Base-by-base conservation (phyloP, 2,797 vertebrate genomes). In the Acrossocheilus wenchowensis region DNA sequence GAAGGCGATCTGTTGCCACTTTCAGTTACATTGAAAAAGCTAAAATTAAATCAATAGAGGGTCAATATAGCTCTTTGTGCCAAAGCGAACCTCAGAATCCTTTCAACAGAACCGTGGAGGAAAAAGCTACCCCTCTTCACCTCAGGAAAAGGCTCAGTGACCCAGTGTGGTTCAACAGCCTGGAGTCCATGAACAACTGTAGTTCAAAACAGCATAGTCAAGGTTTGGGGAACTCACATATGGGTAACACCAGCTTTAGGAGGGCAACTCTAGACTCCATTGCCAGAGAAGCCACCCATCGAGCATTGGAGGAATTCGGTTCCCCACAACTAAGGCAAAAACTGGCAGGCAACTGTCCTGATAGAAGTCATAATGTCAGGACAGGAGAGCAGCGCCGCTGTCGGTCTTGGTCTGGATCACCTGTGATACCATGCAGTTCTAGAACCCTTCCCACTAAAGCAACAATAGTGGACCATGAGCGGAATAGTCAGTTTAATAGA, bases 11-110 rank as follows among this genome's bases (percentile, higher is more conserved):
- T 0, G 92, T 99, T 36, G 98, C 98, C 91, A 97, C 97, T n/a
- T 99, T 97, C 89, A 97, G 97, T 90, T 99, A 97, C 92, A 97
- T 99, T 30, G 97, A 99, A 90, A 99, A 99, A 92, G 94, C 96
- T 81, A 97, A 94, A 0, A 95, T 99, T 86, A 95, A 89, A 89
- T 95, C 94, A 15, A 87, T 95, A 83, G 94, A 94, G 0, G 90
- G 93, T 83, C 94, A 17, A 78, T 92, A 11, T 0, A 89, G 30
- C 8, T 90, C 91, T 23, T 14, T 85, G 74, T 89, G 90, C 88
- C 92, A 91, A 43, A 92, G 87, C 15, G 90, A 92, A 14, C 72
- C 78, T 2, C 88, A 86, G 12, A 88, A 86, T 84, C 87, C 88
- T 23, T 88, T 90, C 19, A 85, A 74, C 41, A 90, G 81, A 86